Conservation (phyloP, 2,888 invertebrate genomes). For the Brachynemurus nebulosus region DNA sequence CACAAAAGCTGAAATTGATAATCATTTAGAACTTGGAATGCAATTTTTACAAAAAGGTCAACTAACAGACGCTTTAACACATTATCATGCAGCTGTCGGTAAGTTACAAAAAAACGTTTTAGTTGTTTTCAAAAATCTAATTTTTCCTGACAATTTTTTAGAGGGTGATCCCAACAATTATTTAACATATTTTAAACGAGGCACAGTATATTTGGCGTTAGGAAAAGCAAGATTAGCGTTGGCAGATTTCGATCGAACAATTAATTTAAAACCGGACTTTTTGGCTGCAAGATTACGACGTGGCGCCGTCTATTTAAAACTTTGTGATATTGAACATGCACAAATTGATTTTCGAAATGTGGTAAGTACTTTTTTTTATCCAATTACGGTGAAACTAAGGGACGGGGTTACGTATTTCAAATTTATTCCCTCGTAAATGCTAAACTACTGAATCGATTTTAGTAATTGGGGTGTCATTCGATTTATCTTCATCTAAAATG, state of each 20-base stretch:
- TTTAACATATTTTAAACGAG: constrained; percentile 88
- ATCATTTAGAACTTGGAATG: constrained; percentile 87
- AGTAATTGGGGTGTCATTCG: too few relatives aligned
- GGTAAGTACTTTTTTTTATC: constrained; percentile 64
- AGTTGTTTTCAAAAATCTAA: not conserved
- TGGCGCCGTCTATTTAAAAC: constrained; percentile 80
- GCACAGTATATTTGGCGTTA: constrained; percentile 89
- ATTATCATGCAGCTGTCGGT: constrained; percentile 97
- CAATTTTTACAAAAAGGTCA: constrained; percentile 86
- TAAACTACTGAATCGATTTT: too few relatives aligned
- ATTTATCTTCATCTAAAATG: too few relatives aligned
- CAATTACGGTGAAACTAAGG: too few relatives aligned
- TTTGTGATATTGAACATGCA: constrained; percentile 72
- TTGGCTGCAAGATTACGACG: constrained; percentile 63
- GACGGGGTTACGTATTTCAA: too few relatives aligned
- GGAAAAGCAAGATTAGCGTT: constrained; percentile 93
- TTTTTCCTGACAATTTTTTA: constrained; percentile 29
- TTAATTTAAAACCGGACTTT: constrained; percentile 92
- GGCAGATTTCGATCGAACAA: constrained; percentile 81
- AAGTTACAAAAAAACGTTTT: constrained; percentile 27
- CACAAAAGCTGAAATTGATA: constrained; percentile 68
- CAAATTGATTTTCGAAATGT: constrained; percentile 70
- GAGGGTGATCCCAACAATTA: constrained; percentile 95
- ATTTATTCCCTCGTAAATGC: too few relatives aligned
- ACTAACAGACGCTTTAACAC: constrained; percentile 87